Evolutionary conservation across 1,140 invertebrate genomes (phyloP).

Genomic region (Pomphorhynchus laevis): DNA sequence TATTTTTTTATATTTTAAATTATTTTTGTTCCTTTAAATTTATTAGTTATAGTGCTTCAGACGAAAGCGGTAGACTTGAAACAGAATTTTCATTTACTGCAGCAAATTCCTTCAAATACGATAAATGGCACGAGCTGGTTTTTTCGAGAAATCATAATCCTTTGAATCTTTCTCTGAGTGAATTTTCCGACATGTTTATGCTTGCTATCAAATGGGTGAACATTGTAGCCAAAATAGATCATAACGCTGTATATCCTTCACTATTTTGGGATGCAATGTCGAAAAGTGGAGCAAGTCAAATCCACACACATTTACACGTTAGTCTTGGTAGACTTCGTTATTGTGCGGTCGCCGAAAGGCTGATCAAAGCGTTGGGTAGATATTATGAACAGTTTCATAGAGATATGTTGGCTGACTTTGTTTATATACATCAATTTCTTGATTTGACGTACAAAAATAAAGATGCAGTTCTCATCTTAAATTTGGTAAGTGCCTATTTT

Average conservation of each 20-base stretch:
- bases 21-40: not conserved
- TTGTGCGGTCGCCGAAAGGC: constrained; percentile 14
- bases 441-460: constrained; percentile 17
- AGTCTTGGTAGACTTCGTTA: constrained; percentile 17
- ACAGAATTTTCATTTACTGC: constrained; percentile 17
- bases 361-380: not conserved
- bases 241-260: constrained; percentile 15
- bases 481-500: constrained; percentile 19
- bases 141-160: constrained; percentile 20
- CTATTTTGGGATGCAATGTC: constrained; percentile 22
- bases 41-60: constrained; percentile 17
- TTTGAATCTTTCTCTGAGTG: constrained; percentile 16
- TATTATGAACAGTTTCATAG: constrained; percentile 4
- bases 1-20: no score
- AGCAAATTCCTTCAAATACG: constrained; percentile 23
- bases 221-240: constrained; percentile 12
- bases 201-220: constrained; percentile 14
- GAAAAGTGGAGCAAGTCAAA: constrained; percentile 22
- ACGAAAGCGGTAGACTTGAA: constrained; percentile 18
- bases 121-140: constrained; percentile 21
- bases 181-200: constrained; percentile 18
- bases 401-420: constrained; percentile 19
- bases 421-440: constrained; percentile 17
- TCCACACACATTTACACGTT: constrained; percentile 24
- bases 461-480: constrained; percentile 18